These are phyloP conservation scores for Cheilosia vernalis DNA, from an alignment of 2,888 invertebrate genomes.

Conservation along the genomic window DNA sequence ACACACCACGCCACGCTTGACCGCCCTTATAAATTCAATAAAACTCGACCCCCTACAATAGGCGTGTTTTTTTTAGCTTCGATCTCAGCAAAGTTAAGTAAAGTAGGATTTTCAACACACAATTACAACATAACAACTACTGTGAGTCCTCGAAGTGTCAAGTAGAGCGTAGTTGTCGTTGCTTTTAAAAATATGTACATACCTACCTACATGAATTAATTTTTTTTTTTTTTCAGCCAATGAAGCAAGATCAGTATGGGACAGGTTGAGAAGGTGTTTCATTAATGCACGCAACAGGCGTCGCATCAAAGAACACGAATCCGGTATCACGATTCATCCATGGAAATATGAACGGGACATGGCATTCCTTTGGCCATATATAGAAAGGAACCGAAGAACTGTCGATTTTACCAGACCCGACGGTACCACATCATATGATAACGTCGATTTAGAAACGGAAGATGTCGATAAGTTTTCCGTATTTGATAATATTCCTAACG, in stretches of 20 bases:
- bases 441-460: constrained; percentile 21
- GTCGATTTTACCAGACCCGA: not conserved
- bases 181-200: too few relatives aligned
- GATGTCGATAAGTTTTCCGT: not conserved
- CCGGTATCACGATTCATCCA: constrained; percentile 43
- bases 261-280: constrained; percentile 53
- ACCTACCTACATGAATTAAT: too few relatives aligned
- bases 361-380: constrained; percentile 53
- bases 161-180: too few relatives aligned
- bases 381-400: constrained; percentile 30
- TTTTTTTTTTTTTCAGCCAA: constrained; percentile 18
- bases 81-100: too few relatives aligned
- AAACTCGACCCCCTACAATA: too few relatives aligned
- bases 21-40: too few relatives aligned
- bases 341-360: constrained; percentile 56
- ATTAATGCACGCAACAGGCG: constrained; percentile 54
- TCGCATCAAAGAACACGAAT: constrained; percentile 31
- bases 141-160: too few relatives aligned
- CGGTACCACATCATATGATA: constrained; percentile 15
- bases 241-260: constrained; percentile 44
- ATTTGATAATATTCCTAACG: not conserved
- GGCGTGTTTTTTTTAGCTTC: too few relatives aligned
- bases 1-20: too few relatives aligned
- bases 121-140: too few relatives aligned
- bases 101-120: too few relatives aligned